Conservation (phyloP, 2,797 vertebrate genomes). For the Protosalanx chinensis region DNA sequence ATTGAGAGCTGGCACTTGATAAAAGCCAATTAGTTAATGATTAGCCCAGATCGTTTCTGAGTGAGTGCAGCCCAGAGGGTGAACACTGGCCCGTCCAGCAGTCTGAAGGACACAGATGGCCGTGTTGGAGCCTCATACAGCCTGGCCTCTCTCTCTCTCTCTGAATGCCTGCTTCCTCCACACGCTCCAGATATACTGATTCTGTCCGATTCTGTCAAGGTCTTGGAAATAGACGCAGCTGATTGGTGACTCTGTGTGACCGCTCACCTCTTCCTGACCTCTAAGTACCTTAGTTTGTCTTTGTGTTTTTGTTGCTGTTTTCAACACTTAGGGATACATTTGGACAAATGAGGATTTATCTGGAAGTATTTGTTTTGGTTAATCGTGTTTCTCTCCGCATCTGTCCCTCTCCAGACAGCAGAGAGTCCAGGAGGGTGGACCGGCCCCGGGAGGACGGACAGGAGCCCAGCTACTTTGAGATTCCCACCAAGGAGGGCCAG, state of each 20-base stretch:
- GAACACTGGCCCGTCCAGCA: constrained; percentile 29
- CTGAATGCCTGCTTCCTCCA: not conserved
- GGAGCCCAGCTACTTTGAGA: constrained; percentile 92
- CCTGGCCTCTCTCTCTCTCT: constrained; percentile 12
- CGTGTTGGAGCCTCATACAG: not conserved
- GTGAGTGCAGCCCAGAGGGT: constrained; percentile 12
- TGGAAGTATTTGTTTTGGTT: not conserved
- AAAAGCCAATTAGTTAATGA: constrained; percentile 51
- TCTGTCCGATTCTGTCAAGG: constrained; percentile 36
- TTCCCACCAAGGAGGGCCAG: constrained; percentile 91
- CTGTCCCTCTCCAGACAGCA: constrained; percentile 65
- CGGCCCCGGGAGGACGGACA: constrained; percentile 81
- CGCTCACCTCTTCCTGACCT: constrained; percentile 24
- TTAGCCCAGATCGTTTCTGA: constrained; percentile 25
- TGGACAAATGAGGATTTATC: not conserved
- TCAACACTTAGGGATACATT: no score
- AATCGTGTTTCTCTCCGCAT: not conserved
- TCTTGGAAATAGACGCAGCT: constrained; percentile 24
- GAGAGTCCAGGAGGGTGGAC: constrained; percentile 81
- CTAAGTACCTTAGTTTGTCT: no score
- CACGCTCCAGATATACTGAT: constrained; percentile 34
- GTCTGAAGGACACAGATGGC: constrained; percentile 17
- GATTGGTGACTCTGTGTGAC: constrained; percentile 33
- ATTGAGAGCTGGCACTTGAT: constrained; percentile 52
- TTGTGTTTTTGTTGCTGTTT: no score